Base-by-base conservation (phyloP, 2,888 invertebrate species). In the Drosophila anceps region DNA sequence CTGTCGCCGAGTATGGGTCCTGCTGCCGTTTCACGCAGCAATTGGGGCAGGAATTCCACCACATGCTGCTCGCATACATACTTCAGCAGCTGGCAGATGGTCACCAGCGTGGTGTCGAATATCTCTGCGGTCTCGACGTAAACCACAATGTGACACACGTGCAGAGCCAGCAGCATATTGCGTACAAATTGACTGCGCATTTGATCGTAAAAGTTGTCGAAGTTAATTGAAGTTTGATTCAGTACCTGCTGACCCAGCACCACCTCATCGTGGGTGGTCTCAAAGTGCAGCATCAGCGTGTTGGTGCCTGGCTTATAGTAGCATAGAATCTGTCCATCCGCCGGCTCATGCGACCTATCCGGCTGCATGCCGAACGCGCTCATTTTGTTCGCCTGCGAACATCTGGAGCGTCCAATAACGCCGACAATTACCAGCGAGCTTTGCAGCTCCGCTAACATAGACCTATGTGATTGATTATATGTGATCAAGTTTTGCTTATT, bases 51-150 rank as follows among this genome's bases (percentile, higher is more conserved):
- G 73, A 93, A 93, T 53, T 92, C 92, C 33, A 91, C 33, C 9
- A 93, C 79, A 65, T 92, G 90, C 35, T 87, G 91, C 43, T 93
- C 93, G 39, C 93, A 95, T 70, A 96, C 95, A 43, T 94, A 94
- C 93, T 98, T 97, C 69, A 98, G 93, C 61, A 97, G 95, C 93
- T 96, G 96, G 90, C 97, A 97, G 67, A 97, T 94, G 88, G 96
- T 96, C 55, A 98, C 93, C 85, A 97, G 96, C 80, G 96, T 96
- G 24, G 96, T 94, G 93, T 98, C 98, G 93, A 98, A 97, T 0
- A 73, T 85, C 0, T 85, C 85, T 92, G 93, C 37, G 91, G 93
- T 73, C 92, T 95, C 71, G 92, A 95, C 69, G 91, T 94, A 12
- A 90, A 95, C 76, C 92, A 98, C 94, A 72, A 98, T 95, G 88